These are phyloP conservation scores for Deilephila elpenor DNA, from an alignment of 2,888 invertebrate species.

Conservation along the genomic window DNA sequence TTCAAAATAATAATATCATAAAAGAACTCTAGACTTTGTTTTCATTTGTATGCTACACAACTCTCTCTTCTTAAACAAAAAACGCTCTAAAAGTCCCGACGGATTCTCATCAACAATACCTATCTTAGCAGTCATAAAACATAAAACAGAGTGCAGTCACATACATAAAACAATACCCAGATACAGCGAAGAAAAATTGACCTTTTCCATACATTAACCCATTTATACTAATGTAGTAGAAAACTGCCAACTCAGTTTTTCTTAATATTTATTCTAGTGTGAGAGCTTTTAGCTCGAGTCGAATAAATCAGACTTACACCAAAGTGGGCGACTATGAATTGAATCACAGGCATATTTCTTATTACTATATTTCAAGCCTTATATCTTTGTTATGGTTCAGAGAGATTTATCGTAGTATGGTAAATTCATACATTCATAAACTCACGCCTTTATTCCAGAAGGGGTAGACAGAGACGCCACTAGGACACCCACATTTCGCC, in stretches of 20 bases:
- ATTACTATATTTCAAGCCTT: neutral
- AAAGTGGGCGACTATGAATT: constrained; percentile 44
- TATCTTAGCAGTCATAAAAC: neutral
- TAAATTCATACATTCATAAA: neutral
- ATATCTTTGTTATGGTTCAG: constrained; percentile 8
- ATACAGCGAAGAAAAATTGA: constrained; percentile 4
- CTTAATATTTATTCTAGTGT: constrained; percentile 27
- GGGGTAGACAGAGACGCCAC: too few relatives aligned
- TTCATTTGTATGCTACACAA: too few relatives aligned
- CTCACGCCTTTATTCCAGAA: too few relatives aligned
- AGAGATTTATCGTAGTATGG: neutral
- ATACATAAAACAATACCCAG: neutral
- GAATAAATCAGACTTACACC: constrained; percentile 61
- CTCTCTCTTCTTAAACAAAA: too few relatives aligned
- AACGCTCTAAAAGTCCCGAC: too few relatives aligned
- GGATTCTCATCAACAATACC: neutral
- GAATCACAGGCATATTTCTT: constrained; percentile 23
- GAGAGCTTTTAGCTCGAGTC: constrained; percentile 46
- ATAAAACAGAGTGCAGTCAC: neutral
- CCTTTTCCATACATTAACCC: constrained; percentile 24
- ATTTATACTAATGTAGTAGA: constrained; percentile 27
- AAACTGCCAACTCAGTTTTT: constrained; percentile 27
- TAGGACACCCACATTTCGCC: too few relatives aligned
- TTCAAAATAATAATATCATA: too few relatives aligned
- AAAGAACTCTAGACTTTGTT: too few relatives aligned